Evolutionary conservation across 2,797 vertebrate species (phyloP), one percentile per base, ranked within the genome.

Genomic region (Sandelia bainsii): DNA sequence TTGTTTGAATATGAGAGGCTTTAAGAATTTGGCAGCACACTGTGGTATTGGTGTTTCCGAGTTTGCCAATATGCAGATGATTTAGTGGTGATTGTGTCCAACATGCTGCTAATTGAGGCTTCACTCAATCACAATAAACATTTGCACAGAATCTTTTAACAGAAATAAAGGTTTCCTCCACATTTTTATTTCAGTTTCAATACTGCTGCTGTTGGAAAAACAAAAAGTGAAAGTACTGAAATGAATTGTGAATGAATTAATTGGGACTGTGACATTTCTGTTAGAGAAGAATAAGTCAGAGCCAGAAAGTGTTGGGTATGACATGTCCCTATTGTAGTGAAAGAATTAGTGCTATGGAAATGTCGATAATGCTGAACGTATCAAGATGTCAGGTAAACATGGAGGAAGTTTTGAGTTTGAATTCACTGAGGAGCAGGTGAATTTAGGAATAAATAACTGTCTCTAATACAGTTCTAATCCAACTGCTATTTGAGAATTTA

Each of bases 11-110:
- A 46, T 29, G 20, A 42, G 51, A 10, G 37, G 45, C 42, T 67
- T 13, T n/a, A 22, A 57, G 39, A 37, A 45, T 61, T 25, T 27
- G 62, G 59, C 16, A 27, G 8, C 39, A 59, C 20, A 45, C 25
- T n/a, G 3, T 23, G 37, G 49, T 20, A 53, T 0, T 23, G n/a
- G 16, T 27, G 37, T 22, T 27, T 54, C 13, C 45, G 37, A 58
- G 40, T 0, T 40, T 7, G 17, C 5, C n/a, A 16, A 50, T 76
- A 63, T 63, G 34, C 63, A 59, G 63, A 60, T 5, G 50, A 56
- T 23, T 49, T 50, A 29, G 42, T 27, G 22, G 3, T 40, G 34
- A 37, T 13, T 48, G 59, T 34, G 20, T 3, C 3, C 49, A 49
- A 50, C 34, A 20, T 2, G 14, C 29, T 37, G 54, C 23, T 40